Percentiles rank a stretch among this genome's conserved stretches.
Evolutionary conservation across 2,888 invertebrate species (phyloP).

Genomic region (Anoplius nigerrimus): DNA sequence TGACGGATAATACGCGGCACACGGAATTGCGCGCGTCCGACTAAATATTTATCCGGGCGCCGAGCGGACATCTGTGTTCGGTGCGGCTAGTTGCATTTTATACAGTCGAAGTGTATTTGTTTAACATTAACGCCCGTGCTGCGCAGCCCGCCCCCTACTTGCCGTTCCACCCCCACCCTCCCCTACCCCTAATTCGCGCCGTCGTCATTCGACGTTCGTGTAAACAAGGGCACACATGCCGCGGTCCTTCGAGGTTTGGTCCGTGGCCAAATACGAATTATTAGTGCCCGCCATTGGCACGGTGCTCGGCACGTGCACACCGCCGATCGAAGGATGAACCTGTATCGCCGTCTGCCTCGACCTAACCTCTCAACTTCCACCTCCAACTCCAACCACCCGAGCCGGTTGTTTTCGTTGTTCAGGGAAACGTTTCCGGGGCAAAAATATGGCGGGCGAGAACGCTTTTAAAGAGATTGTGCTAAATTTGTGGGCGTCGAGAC

Average conservation of each 20-base stretch:
- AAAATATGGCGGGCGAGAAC: no score
- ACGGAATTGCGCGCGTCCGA: conserved; percentile 42
- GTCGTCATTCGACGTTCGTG: conserved; percentile 43
- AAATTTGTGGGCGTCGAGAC: no score
- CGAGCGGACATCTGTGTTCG: conserved; percentile 73
- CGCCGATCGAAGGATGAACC: no score
- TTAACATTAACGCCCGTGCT: conserved; percentile 68
- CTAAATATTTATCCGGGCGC: conserved; percentile 73
- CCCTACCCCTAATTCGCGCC: conserved; percentile 53
- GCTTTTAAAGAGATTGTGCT: no score
- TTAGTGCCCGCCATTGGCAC: no score
- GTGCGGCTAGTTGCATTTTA: conserved; percentile 70
- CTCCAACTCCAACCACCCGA: no score
- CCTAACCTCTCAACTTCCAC: no score
- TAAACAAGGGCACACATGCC: conserved; percentile 65
- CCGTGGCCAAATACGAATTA: conserved; percentile 49
- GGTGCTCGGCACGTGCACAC: no score
- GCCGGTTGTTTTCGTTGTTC: no score
- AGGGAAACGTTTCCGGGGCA: no score
- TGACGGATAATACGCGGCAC: conserved; percentile 3
- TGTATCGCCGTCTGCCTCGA: no score
- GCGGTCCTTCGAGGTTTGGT: conserved; percentile 55
- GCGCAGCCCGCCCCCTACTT: conserved; percentile 6
- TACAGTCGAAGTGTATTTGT: conserved; percentile 70
- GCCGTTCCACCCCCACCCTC: no score